phyloP scores from a whole-genome alignment of 2,797 vertebrate species.

The Melanotaenia trifasciata region DNA sequence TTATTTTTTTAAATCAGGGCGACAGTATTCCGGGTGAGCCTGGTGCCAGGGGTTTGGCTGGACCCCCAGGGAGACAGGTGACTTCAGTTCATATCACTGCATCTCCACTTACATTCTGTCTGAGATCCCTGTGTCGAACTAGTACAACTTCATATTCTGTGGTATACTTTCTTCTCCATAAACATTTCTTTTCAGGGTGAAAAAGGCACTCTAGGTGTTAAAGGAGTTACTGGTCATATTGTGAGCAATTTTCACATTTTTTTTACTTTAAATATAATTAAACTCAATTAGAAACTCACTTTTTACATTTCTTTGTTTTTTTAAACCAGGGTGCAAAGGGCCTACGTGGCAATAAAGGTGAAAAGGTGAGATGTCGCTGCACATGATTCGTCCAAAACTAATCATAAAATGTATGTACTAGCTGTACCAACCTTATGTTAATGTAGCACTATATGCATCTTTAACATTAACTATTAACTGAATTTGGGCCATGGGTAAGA shows the following conservation, averaged over 20 bases:
- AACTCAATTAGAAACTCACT: not conserved
- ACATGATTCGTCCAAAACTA: not conserved
- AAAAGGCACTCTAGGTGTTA: slow-evolving; percentile 80
- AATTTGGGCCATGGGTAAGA: too few relatives aligned
- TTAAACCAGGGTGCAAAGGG: slow-evolving; percentile 86
- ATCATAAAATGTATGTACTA: not conserved
- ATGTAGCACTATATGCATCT: too few relatives aligned
- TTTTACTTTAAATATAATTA: not conserved
- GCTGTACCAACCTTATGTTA: not conserved
- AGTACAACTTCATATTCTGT: not conserved
- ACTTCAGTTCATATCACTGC: slow-evolving; percentile 5
- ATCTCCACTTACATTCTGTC: not conserved
- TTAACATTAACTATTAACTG: too few relatives aligned
- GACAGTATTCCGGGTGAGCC: slow-evolving; percentile 81
- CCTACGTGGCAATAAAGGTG: slow-evolving; percentile 83
- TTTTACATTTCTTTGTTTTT: slow-evolving; percentile 12
- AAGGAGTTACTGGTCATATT: slow-evolving; percentile 77
- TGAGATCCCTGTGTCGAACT: not conserved
- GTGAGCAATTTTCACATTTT: slow-evolving; percentile 73
- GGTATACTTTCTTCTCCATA: not conserved
- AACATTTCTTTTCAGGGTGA: slow-evolving; percentile 81
- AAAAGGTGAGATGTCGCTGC: slow-evolving; percentile 80
- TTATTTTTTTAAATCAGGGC: slow-evolving; percentile 77
- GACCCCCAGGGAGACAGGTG: slow-evolving; percentile 86
- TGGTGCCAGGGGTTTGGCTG: slow-evolving; percentile 84